Conservation (phyloP, 1,140 invertebrate species). For the Euwallacea similis region DNA sequence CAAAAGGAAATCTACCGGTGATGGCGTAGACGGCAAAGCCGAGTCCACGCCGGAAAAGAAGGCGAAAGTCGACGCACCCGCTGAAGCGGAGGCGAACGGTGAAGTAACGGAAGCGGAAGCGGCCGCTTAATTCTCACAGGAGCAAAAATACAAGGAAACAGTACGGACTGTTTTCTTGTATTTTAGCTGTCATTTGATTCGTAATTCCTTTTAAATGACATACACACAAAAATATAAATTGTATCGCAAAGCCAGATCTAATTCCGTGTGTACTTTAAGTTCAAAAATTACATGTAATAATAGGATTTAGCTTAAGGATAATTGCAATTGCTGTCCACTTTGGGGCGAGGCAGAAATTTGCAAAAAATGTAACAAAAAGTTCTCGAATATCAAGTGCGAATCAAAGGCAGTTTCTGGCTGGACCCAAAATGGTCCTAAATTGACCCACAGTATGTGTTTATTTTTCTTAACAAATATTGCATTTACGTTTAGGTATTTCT, state of each 20-base stretch:
- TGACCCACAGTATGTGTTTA: background rate
- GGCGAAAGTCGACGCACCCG: slow-evolving; percentile 65
- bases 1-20: slow-evolving; percentile 68
- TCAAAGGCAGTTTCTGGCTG: slow-evolving; percentile 11
- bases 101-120: slow-evolving; percentile 60
- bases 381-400: background rate
- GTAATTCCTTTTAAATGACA: no score
- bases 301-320: background rate
- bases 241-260: no score
- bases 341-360: background rate
- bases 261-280: background rate
- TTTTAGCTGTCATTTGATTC: no score
- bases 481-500: slow-evolving; percentile 46
- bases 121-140: slow-evolving; percentile 59
- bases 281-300: background rate
- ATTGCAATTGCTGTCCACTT: background rate
- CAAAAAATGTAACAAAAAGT: background rate
- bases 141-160: no score
- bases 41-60: slow-evolving; percentile 71
- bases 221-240: no score
- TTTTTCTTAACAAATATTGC: slow-evolving; percentile 42
- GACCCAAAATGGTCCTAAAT: slow-evolving; percentile 5
- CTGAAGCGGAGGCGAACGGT: slow-evolving; percentile 58
- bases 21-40: slow-evolving; percentile 55
- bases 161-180: no score